phyloP scores from a whole-genome alignment of 2,797 vertebrate species.

The Lycodopsis pacificus region DNA sequence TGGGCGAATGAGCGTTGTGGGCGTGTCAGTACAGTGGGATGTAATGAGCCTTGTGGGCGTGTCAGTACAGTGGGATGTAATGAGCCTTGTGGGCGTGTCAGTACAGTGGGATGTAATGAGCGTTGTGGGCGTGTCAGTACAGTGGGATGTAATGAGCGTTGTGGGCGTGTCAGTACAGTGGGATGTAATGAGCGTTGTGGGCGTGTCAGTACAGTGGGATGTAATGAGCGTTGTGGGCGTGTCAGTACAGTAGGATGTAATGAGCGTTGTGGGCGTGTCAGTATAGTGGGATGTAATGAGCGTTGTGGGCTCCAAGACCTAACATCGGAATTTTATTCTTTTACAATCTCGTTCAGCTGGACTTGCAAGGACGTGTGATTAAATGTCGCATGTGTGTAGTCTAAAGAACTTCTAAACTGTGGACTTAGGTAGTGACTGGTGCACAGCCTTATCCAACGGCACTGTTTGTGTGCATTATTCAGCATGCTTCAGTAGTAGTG shows the following conservation, averaged over 20 bases:
- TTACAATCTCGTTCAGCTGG: neutral
- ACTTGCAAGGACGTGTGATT: neutral
- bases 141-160: neutral
- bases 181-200: neutral
- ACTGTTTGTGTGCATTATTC: too few relatives aligned
- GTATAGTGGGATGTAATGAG: too few relatives aligned
- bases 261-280: neutral
- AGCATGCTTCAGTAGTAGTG: too few relatives aligned
- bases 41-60: neutral
- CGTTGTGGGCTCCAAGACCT: neutral
- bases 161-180: neutral
- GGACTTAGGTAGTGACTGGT: too few relatives aligned
- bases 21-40: neutral
- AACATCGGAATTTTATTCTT: neutral
- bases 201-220: neutral
- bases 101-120: too few relatives aligned
- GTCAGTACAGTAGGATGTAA: neutral
- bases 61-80: neutral
- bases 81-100: neutral
- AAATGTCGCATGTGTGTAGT: neutral
- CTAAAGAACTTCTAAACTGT: too few relatives aligned
- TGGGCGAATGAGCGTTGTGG: neutral
- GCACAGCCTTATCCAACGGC: too few relatives aligned
- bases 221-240: neutral
- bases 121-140: neutral